Evolutionary conservation across 1,140 invertebrate genomes (phyloP).

Genomic region (Bombus breviceps): DNA sequence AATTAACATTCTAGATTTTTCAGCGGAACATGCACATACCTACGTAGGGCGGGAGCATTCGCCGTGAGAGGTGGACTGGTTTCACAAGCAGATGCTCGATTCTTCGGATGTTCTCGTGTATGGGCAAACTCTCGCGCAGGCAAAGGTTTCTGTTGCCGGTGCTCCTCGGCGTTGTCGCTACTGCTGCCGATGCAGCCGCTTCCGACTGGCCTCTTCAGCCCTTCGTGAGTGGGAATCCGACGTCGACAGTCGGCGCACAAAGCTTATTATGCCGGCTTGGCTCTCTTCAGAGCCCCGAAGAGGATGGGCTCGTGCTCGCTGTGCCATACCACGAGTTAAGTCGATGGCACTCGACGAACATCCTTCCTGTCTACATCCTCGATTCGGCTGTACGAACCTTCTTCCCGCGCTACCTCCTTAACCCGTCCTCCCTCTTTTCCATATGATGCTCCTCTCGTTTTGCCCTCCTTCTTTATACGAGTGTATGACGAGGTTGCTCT

Average conservation of each 20-base stretch:
- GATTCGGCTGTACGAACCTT: conserved; percentile 54
- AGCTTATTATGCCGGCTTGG: conserved; percentile 75
- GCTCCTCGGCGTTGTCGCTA: conserved; percentile 58
- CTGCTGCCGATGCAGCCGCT: conserved; percentile 62
- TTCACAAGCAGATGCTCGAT: conserved; percentile 60
- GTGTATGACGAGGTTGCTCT: background rate
- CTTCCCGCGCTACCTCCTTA: conserved; percentile 36
- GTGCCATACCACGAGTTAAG: conserved; percentile 70
- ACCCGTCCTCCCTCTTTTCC: background rate
- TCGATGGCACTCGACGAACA: conserved; percentile 74
- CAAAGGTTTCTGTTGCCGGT: conserved; percentile 50
- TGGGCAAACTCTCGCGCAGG: conserved; percentile 36
- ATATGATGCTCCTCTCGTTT: background rate
- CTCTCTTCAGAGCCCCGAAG: conserved; percentile 58
- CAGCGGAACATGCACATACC: background rate
- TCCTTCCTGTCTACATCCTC: conserved; percentile 71
- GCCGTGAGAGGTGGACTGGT: conserved; percentile 25
- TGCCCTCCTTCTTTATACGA: background rate
- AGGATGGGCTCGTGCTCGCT: conserved; percentile 63
- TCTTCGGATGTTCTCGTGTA: conserved; percentile 59
- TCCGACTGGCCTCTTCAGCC: conserved; percentile 61
- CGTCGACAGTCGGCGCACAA: conserved; percentile 67
- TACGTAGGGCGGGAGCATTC: background rate
- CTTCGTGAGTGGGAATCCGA: conserved; percentile 58
- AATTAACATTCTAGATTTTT: conserved; percentile 57